Evolutionary conservation across 2,113 vertebrate genomes (phyloP).

Genomic region (Prunella fulvescens): DNA sequence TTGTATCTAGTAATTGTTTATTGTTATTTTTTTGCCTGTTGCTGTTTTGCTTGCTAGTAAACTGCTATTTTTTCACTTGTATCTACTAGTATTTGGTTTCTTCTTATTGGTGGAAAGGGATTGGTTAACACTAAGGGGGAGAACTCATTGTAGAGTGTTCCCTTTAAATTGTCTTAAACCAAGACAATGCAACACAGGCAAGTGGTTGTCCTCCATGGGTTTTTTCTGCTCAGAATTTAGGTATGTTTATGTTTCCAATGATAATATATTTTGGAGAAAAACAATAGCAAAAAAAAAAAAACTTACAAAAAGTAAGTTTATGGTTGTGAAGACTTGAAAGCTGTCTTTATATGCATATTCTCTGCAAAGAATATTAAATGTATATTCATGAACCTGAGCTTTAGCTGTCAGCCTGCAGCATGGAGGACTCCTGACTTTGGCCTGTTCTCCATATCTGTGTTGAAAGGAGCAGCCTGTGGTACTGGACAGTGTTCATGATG

Average conservation of each 20-base stretch:
- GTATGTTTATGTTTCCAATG: not conserved
- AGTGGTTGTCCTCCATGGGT: not conserved
- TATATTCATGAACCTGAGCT: not conserved
- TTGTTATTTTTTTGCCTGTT: not conserved
- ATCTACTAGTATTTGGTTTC: not conserved
- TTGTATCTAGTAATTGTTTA: not conserved
- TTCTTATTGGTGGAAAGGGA: not conserved
- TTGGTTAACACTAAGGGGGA: not conserved
- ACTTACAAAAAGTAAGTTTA: not conserved
- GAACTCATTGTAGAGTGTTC: not conserved
- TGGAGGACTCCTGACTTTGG: not conserved
- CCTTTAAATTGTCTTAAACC: not conserved
- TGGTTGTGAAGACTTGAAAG: not conserved
- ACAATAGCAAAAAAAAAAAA: not conserved
- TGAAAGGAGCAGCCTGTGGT: not conserved
- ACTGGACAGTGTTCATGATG: not conserved
- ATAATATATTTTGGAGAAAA: not conserved
- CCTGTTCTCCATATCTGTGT: not conserved
- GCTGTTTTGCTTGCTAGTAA: not conserved
- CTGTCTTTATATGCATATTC: not conserved
- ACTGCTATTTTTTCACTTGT: not conserved
- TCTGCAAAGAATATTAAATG: not conserved
- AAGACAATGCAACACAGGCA: not conserved
- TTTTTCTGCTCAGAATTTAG: not conserved
- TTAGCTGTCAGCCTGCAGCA: not conserved